phyloP scores from a whole-genome alignment of 2,888 invertebrate species.

The Heteromyza rotundicornis region DNA sequence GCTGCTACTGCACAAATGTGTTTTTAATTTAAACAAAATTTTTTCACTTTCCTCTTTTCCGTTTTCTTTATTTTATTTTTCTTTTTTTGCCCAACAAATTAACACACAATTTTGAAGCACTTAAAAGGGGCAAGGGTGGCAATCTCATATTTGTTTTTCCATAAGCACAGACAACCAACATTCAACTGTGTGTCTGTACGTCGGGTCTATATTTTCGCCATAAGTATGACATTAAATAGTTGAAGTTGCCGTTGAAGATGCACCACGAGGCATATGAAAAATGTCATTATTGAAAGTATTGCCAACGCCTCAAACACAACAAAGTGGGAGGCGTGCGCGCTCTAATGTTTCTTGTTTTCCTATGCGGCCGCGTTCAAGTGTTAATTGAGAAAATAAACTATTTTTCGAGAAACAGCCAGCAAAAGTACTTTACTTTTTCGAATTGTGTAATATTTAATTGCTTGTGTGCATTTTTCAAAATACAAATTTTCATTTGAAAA shows the following conservation, averaged over 20 bases:
- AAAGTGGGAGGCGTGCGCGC: not conserved
- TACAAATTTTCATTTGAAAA: not conserved
- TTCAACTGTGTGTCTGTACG: not conserved
- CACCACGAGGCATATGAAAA: not conserved
- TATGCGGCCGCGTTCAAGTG: not conserved
- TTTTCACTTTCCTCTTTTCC: too few species aligned
- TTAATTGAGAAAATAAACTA: conserved; percentile 2
- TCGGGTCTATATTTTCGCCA: not conserved
- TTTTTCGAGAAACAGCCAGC: not conserved
- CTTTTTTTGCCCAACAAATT: conserved; percentile 45
- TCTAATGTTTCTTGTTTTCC: not conserved
- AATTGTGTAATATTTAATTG: not conserved
- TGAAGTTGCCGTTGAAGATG: not conserved
- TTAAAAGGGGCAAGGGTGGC: conserved; percentile 35
- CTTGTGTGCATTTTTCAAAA: not conserved
- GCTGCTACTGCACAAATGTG: conserved; percentile 37
- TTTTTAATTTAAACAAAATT: conserved; percentile 43
- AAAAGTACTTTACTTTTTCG: not conserved
- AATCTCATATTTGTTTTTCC: not conserved
- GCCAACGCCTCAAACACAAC: not conserved
- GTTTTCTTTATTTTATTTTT: too few species aligned
- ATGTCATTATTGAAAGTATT: not conserved
- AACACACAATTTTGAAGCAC: conserved; percentile 45
- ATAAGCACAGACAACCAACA: too few species aligned
- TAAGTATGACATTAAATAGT: not conserved